Base-by-base conservation (phyloP, 2,797 vertebrate genomes). In the Sebastolobus altivelis region DNA sequence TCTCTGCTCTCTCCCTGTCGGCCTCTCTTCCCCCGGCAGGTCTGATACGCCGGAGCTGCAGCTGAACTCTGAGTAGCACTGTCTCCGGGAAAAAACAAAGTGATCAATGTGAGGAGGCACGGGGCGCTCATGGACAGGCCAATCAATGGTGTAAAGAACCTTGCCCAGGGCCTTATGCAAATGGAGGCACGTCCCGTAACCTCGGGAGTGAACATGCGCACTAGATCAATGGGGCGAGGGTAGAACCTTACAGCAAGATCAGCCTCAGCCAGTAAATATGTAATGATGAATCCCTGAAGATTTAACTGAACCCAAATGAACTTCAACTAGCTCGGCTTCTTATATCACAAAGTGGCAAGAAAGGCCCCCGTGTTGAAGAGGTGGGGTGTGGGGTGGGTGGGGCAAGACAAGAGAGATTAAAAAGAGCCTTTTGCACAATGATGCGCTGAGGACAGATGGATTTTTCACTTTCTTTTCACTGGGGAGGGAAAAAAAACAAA, bases 91-190 rank as follows among this genome's bases (percentile, higher is more conserved):
- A 96, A 97, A 94, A 94, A 96, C 95, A 97, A 96, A 97, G 96
- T 98, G 97, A 99, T 99, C 97, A 98, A 99, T 98, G 97, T 93
- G 95, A 97, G 96, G 96, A 97, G 96, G 96, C 96, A 97, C 96
- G 95, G 97, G 97, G 95, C 97, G 97, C 96, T 96, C 96, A 96
- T 96, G 97, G 97, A 99, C 98, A 97, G 97, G 96, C 97, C 97
- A 99, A 99, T 99, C 98, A 99, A 99, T 99, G 97, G 94, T 96
- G 97, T 96, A 98, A 99, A 98, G 96, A 99, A 99, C 98, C 98
- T 99, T 99, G 98, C 98, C 98, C 97, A 98, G 97, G 98, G 98
- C 98, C 96, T 98, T 99, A 99, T 99, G 98, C 97, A 99, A 99
- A 99, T 98, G 96, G 96, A 96, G 96, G 96, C 97, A 97, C 96